These are phyloP conservation scores for Chlorospingus flavigularis DNA, from an alignment of 2,797 vertebrate genomes.

Conservation along the genomic window DNA sequence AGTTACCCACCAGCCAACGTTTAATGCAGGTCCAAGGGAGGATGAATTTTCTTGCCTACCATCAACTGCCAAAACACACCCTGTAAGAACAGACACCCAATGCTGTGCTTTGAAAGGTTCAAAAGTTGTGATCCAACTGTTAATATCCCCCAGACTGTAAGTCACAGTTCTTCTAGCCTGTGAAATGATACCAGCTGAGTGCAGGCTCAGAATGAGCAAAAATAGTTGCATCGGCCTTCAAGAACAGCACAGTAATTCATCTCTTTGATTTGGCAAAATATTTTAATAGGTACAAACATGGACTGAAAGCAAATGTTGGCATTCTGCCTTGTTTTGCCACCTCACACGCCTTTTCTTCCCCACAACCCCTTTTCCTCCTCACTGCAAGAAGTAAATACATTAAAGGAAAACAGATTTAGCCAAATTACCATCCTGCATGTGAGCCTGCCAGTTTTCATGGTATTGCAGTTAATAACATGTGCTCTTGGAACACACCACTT, in stretches of 20 bases:
- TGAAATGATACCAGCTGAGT: conserved; percentile 24
- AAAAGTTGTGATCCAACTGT: background rate
- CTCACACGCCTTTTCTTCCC: background rate
- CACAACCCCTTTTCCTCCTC: background rate
- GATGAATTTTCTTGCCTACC: background rate
- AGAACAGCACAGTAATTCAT: conserved; percentile 36
- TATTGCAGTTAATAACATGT: background rate
- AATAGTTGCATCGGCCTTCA: background rate
- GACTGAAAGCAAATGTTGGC: background rate
- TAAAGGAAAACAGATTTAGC: conserved; percentile 51
- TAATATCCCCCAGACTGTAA: background rate
- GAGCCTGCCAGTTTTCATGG: conserved; percentile 6
- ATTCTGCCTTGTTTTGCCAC: background rate
- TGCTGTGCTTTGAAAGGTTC: background rate
- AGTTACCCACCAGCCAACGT: background rate
- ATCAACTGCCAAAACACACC: background rate
- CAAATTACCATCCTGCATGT: background rate
- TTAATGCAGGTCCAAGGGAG: background rate
- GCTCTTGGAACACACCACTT: conserved; percentile 7
- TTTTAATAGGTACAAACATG: background rate
- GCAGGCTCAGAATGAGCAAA: background rate
- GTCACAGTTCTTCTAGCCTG: background rate
- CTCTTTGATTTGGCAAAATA: background rate
- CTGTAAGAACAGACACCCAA: background rate
- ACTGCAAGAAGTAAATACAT: background rate